Percentiles rank a stretch among this genome's conserved stretches.
Evolutionary conservation across 2,113 vertebrate genomes (phyloP).

Genomic region (Pholis gunnellus): DNA sequence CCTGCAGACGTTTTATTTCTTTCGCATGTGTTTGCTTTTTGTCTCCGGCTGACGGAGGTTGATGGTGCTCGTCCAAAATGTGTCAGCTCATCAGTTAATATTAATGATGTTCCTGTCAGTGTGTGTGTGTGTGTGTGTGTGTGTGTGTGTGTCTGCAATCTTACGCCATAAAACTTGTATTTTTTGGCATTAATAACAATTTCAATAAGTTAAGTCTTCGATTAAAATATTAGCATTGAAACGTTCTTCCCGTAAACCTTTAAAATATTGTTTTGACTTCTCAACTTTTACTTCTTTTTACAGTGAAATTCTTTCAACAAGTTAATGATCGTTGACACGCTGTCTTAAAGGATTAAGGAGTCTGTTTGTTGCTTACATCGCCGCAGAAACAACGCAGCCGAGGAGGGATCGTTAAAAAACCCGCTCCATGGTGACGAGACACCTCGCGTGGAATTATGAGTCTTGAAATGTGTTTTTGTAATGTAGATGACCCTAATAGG

Average conservation of each 20-base stretch:
- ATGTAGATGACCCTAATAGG: neutral
- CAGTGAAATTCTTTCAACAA: no score
- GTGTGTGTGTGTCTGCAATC: neutral
- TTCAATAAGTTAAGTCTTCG: no score
- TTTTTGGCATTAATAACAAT: neutral
- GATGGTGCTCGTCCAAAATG: neutral
- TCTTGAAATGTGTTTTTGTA: neutral
- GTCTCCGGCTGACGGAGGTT: neutral
- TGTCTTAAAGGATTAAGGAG: neutral
- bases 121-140: neutral
- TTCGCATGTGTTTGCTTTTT: conserved; percentile 34
- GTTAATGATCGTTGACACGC: neutral
- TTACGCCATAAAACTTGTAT: neutral
- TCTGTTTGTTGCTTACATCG: neutral
- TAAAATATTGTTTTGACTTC: no score
- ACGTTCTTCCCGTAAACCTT: no score
- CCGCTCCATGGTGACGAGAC: no score
- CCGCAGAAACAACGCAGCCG: neutral
- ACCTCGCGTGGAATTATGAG: no score
- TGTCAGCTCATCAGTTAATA: neutral
- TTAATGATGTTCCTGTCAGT: neutral
- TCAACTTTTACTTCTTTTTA: no score
- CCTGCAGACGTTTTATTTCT: conserved; percentile 18
- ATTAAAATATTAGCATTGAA: no score
- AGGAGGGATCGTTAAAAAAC: no score